Base-by-base conservation (phyloP, 2,113 vertebrate genomes). In the Cebidichthys violaceus region DNA sequence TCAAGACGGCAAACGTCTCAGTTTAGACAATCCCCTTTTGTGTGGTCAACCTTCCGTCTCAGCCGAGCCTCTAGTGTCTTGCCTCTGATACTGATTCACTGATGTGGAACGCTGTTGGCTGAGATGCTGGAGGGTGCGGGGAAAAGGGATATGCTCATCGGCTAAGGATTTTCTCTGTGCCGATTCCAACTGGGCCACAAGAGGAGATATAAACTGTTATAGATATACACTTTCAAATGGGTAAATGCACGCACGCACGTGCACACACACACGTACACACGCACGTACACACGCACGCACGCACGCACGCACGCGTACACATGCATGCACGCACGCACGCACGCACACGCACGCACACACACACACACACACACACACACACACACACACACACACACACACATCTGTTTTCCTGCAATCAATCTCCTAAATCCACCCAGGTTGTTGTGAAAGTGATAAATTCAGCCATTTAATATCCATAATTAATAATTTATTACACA, bases 401-500 rank as follows among this genome's bases (percentile, higher is more conserved):
- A 64, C 72, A 61, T 11, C 43, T 79, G 82, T 84, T 86, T 86
- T 71, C 60, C 77, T 89, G 82, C 73, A 81, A 92, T 93, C 87
- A 89, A 90, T 92, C 90, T 90, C 84, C 85, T 24, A 54, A 85
- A 82, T 86, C 85, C 90, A 88, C 86, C 82, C 81, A 70, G 79
- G 90, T 90, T 92, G 84, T 92, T 92, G 90, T 93, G 90, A 93
- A 93, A 93, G 86, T 93, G 88, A 93, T 92, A 86, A 91, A 92
- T 93, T 88, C 84, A 67, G 87, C 80, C 61, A 89, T 93, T 92
- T 93, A 89, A 92, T 87, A 90, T 89, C 83, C 67, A 85, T 93
- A 90, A 93, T 94, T 89, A 93, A 92, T 92, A 92, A 93, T 91
- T 92, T 85, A 93, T 93, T 86, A 92, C 37, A 62, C 1, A 22